A percentile compares a stretch with the other conserved stretches of the same genome.
Evolutionary conservation across 1,140 invertebrate genomes (phyloP).

Genomic region (roundworm (Caenorhabditis elegans)): DNA sequence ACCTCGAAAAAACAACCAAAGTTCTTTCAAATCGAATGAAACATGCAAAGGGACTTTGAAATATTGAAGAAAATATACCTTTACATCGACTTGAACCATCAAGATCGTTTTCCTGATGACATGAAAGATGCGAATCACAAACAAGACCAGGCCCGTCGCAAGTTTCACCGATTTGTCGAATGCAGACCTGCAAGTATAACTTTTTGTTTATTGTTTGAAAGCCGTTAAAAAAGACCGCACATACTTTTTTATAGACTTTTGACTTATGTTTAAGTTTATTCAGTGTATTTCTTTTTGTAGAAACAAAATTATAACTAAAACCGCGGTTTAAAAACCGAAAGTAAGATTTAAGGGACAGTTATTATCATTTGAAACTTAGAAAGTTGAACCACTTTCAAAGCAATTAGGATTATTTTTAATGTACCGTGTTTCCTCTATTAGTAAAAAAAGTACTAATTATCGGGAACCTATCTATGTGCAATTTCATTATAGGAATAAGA

Average conservation of each 20-base stretch:
- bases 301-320: too few relatives aligned
- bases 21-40: not conserved
- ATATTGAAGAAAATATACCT: not conserved
- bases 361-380: too few relatives aligned
- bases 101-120: slow-evolving; percentile 35
- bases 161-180: slow-evolving; percentile 16
- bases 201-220: slow-evolving; percentile 25
- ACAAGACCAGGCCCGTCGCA: slow-evolving; percentile 15
- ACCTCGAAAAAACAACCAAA: not conserved
- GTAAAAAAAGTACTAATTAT: too few relatives aligned
- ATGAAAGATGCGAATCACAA: slow-evolving; percentile 32
- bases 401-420: too few relatives aligned
- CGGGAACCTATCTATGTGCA: too few relatives aligned
- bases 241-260: not conserved
- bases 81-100: slow-evolving; percentile 37
- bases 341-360: too few relatives aligned
- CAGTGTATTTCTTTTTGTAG: too few relatives aligned
- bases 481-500: too few relatives aligned
- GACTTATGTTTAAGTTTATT: not conserved
- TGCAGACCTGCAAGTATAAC: slow-evolving; percentile 18
- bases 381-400: too few relatives aligned
- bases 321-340: too few relatives aligned
- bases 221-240: not conserved
- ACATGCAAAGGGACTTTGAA: not conserved
- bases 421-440: too few relatives aligned